phyloP scores from a whole-genome alignment of 2,797 vertebrate species.

The Notoglanidium macrostoma region DNA sequence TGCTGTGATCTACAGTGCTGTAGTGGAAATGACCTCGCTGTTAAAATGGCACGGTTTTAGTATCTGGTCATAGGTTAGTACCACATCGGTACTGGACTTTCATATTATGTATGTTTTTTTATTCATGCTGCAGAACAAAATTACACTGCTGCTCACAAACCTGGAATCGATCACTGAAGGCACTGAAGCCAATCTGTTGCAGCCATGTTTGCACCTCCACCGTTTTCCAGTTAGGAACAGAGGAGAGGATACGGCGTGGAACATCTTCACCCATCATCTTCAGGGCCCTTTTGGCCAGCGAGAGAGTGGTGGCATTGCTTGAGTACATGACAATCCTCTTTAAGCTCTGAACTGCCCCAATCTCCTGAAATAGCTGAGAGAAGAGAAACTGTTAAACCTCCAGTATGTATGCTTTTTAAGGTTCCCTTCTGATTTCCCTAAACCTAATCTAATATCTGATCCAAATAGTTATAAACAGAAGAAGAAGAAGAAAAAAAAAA shows the following conservation, averaged over 20 bases:
- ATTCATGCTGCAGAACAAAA: neutral
- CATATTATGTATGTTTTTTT: neutral
- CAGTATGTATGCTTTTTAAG: neutral
- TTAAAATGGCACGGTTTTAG: neutral
- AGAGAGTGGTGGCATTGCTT: conserved; percentile 84
- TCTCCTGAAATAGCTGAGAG: conserved; percentile 90
- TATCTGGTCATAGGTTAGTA: neutral
- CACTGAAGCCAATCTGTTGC: conserved; percentile 91
- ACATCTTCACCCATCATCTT: conserved; percentile 88
- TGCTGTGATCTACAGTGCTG: neutral
- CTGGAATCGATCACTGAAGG: conserved; percentile 85
- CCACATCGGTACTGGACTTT: neutral
- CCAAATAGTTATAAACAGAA: neutral
- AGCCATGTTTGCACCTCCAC: conserved; percentile 93
- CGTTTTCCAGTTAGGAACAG: conserved; percentile 93
- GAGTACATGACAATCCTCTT: conserved; percentile 94
- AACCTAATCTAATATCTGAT: neutral
- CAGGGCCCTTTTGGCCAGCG: conserved; percentile 87
- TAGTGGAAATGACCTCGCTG: neutral
- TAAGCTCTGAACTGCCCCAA: conserved; percentile 93
- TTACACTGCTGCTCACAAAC: conserved; percentile 66
- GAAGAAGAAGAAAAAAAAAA: no score
- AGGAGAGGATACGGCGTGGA: conserved; percentile 84
- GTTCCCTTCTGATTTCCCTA: neutral
- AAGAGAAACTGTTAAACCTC: neutral